Evolutionary conservation across 2,797 vertebrate genomes (phyloP), one percentile per base, ranked within the genome.

Genomic region (Botia almorhae): DNA sequence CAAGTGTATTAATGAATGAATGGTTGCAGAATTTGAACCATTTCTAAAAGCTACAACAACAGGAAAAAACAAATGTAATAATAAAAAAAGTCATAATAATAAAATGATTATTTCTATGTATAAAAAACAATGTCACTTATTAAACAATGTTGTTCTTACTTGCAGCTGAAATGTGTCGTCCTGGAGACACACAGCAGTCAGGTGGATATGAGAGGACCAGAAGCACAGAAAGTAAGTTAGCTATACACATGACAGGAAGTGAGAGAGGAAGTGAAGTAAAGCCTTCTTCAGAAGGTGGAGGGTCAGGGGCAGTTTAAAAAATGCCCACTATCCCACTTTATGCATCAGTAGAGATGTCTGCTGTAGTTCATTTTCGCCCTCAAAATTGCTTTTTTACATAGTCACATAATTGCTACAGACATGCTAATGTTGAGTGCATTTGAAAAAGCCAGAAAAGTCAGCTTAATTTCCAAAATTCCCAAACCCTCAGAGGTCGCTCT

Each of bases 121-220:
- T 7, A 43, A 8, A 46, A 10, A 46, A 46, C 14, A 26, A 29
- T 6, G 23, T 8, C 21, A 60, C 21, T 23, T 10, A 21, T 74
- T 65, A 26, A 60, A 71, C 2, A 61, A 58, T 0, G 36, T 11
- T 75, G 21, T 39, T 3, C 56, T 80, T 83, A 85, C 82, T 67
- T 77, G 68, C 72, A 29, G 51, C n/a, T 36, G 69, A 82, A 82
- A 60, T 56, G 51, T 14, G 11, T 23, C 11, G 1, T 19, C 11
- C 0, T 75, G 69, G 33, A 36, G 11, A 74, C 21, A 36, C 16
- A 1, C 17, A 14, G 21, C n/a, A n/a, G 51, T 60, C 65, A 48
- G n/a, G 73, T 8, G 71, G 67, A 21, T 6, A n/a, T 48, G 73
- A 46, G 21, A 76, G 56, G 2, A 16, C 33, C 50, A 56, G 17